Percentiles rank a stretch among this genome's conserved stretches.
Conservation (phyloP, 2,888 invertebrate genomes). For the Tinea trinotella region DNA sequence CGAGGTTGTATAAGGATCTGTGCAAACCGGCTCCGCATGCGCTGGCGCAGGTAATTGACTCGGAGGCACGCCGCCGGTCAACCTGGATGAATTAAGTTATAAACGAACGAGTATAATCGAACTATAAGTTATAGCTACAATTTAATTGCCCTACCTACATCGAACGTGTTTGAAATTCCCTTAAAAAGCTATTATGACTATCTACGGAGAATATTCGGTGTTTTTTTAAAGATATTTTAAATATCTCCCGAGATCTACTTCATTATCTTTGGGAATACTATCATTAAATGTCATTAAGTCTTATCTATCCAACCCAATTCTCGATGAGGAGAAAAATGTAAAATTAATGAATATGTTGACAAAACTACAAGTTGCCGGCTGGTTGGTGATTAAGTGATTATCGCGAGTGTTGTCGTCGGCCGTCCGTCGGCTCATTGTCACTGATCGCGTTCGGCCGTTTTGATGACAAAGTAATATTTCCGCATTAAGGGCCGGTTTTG, state of each 20-base stretch:
- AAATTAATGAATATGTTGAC: constrained; percentile 15
- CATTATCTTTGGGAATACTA: neutral
- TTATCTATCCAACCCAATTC: neutral
- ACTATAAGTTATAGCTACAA: constrained; percentile 39
- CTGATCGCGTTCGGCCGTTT: constrained; percentile 1
- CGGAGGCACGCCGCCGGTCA: constrained; percentile 29
- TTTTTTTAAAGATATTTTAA: neutral
- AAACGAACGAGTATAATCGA: constrained; percentile 50
- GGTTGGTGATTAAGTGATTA: constrained; percentile 22
- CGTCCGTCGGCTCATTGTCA: constrained; percentile 1
- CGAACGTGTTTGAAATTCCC: neutral
- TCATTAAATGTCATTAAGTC: neutral
- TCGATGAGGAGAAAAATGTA: neutral
- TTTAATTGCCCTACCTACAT: constrained; percentile 32
- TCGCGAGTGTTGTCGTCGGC: constrained; percentile 1
- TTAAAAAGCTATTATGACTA: neutral
- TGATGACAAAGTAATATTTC: constrained; percentile 3
- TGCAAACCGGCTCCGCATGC: constrained; percentile 59
- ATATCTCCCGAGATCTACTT: neutral
- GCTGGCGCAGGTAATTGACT: constrained; percentile 65
- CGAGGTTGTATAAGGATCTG: constrained; percentile 34
- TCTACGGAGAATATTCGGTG: neutral
- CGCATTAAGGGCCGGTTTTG: neutral
- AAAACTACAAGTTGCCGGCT: constrained; percentile 14
- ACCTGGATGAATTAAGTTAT: constrained; percentile 26